phyloP scores from a whole-genome alignment of 1,140 invertebrate species.

The Liolophura sinensis region DNA sequence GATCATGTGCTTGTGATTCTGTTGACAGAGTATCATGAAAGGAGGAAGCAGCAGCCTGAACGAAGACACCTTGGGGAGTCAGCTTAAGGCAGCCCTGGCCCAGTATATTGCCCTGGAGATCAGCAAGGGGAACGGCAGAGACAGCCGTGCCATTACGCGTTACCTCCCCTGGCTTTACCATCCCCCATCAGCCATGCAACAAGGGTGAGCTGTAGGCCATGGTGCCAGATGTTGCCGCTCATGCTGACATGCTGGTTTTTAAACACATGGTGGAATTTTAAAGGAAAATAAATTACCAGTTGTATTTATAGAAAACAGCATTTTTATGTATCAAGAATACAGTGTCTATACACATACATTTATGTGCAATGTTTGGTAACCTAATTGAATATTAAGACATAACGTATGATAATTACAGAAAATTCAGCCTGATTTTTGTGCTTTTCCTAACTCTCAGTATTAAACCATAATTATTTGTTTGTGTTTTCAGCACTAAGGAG shows the following conservation, averaged over 20 bases:
- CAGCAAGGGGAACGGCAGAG: slow-evolving; percentile 76
- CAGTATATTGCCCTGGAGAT: slow-evolving; percentile 95
- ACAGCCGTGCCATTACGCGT: slow-evolving; percentile 79
- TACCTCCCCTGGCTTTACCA: slow-evolving; percentile 93
- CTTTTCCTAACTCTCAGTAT: neutral
- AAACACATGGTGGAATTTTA: neutral
- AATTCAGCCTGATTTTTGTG: too few species aligned
- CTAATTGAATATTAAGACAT: neutral
- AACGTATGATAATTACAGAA: too few species aligned
- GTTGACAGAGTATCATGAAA: slow-evolving; percentile 77
- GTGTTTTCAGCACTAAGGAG: slow-evolving; percentile 76
- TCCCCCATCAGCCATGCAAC: slow-evolving; percentile 79
- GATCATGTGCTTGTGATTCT: neutral
- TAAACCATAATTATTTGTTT: neutral
- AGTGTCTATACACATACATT: too few species aligned
- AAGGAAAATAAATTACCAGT: too few species aligned
- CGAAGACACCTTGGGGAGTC: slow-evolving; percentile 92
- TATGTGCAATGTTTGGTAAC: neutral
- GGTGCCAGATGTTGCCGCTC: neutral
- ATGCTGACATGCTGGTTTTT: neutral
- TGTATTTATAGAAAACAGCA: too few species aligned
- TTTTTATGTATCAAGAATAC: too few species aligned
- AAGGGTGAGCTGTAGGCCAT: slow-evolving; percentile 68
- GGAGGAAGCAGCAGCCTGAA: slow-evolving; percentile 69
- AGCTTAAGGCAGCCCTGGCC: slow-evolving; percentile 92